These are phyloP conservation scores for Synanthedon vespiformis DNA, from an alignment of 2,888 invertebrate genomes.

Conservation along the genomic window DNA sequence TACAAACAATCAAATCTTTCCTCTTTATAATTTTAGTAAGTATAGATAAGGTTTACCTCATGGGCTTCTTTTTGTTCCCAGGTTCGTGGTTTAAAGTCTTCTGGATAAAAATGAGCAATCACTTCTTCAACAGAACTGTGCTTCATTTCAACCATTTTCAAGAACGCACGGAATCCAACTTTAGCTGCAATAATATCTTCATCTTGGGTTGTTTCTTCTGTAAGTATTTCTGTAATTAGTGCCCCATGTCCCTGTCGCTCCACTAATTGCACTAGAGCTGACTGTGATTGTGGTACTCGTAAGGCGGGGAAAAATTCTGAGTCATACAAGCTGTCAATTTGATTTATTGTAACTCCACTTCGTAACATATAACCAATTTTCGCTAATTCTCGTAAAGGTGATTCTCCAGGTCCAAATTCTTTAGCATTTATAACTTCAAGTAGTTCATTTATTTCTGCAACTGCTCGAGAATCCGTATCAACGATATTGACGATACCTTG, in stretches of 20 bases:
- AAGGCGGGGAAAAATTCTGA: conserved; percentile 84
- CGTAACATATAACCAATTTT: conserved; percentile 83
- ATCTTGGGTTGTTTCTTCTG: conserved; percentile 83
- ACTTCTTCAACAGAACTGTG: conserved; percentile 87
- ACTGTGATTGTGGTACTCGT: conserved; percentile 84
- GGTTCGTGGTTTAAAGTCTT: conserved; percentile 84
- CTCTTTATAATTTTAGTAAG: too few relatives aligned
- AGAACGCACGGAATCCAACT: conserved; percentile 86
- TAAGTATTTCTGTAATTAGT: conserved; percentile 83
- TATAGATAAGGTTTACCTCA: too few relatives aligned
- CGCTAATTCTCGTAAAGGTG: conserved; percentile 82
- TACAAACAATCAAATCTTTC: too few relatives aligned
- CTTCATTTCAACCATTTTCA: conserved; percentile 85
- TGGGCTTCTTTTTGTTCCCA: conserved; percentile 82
- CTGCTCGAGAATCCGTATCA: conserved; percentile 69
- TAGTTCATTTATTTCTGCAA: conserved; percentile 81
- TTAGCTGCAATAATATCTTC: conserved; percentile 82
- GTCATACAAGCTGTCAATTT: conserved; percentile 83
- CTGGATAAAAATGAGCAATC: conserved; percentile 83
- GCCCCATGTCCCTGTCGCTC: conserved; percentile 86
- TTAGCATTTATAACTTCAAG: conserved; percentile 80
- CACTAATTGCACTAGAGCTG: conserved; percentile 85
- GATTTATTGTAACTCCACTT: conserved; percentile 79
- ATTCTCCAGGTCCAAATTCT: conserved; percentile 85
- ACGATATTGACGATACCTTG: conserved; percentile 66